Percentiles rank a stretch among this genome's conserved stretches.
Conservation (phyloP, 2,797 vertebrate genomes). For the Sebastes umbrosus region DNA sequence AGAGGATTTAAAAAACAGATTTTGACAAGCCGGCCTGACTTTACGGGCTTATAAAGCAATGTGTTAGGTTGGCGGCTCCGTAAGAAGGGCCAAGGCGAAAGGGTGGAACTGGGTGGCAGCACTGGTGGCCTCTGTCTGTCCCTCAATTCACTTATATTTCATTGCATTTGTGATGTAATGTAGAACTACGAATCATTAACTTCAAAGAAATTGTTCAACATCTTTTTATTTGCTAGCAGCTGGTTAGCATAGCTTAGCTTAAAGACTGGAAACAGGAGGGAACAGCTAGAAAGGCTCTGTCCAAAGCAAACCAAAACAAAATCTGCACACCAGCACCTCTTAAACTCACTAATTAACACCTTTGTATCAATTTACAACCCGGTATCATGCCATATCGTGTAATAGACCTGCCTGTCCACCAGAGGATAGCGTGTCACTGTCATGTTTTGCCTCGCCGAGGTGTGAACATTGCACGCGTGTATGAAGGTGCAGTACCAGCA, state of each 20-base stretch:
- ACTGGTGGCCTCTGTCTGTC: neutral
- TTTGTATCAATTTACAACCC: neutral
- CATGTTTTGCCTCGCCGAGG: neutral
- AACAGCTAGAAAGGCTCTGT: neutral
- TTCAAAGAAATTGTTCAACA: neutral
- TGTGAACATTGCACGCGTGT: neutral
- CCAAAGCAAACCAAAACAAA: neutral
- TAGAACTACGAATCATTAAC: neutral
- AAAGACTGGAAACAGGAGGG: neutral
- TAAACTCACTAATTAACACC: neutral
- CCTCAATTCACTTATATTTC: neutral
- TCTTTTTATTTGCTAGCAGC: neutral
- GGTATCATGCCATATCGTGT: too few relatives aligned
- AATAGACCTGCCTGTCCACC: too few relatives aligned
- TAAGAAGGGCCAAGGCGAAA: neutral
- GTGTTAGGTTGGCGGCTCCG: conserved; percentile 36
- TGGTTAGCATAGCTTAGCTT: neutral
- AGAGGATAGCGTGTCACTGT: neutral
- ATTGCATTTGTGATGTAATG: neutral
- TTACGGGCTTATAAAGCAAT: conserved; percentile 71
- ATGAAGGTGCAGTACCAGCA: neutral
- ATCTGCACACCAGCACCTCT: neutral
- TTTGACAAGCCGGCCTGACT: conserved; percentile 65
- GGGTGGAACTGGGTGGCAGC: neutral
- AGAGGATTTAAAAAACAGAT: conserved; percentile 66